phyloP scores from a whole-genome alignment of 53 echinoderm and acorn worm species.

The Mesocentrotus franciscanus region DNA sequence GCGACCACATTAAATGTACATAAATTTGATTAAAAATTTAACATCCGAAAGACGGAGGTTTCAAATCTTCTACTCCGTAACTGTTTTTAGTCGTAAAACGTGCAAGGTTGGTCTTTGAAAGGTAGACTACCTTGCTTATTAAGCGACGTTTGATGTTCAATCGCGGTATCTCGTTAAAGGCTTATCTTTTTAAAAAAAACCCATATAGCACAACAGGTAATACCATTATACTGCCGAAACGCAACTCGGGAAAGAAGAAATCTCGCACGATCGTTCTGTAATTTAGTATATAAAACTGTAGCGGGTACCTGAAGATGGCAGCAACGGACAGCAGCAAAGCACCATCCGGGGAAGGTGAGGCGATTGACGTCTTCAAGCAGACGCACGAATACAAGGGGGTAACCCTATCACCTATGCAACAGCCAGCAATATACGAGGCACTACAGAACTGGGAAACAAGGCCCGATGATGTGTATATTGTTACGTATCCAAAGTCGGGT shows the following conservation, averaged over 20 bases:
- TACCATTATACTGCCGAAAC: neutral
- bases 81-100: neutral
- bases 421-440: conserved; percentile 61
- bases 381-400: conserved; percentile 66
- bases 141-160: neutral
- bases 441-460: conserved; percentile 54
- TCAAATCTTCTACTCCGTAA: neutral
- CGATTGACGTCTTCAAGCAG: conserved; percentile 31
- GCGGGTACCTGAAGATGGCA: neutral
- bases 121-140: neutral
- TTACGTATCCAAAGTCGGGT: conserved; percentile 74
- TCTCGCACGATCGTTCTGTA: too few species aligned
- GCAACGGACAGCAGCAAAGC: neutral
- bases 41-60: neutral
- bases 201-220: neutral
- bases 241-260: neutral
- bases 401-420: conserved; percentile 56
- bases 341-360: neutral
- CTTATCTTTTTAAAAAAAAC: neutral
- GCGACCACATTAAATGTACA: too few species aligned
- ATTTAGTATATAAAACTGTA: neutral
- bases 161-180: neutral
- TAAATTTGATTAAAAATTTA: neutral
- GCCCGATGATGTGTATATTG: conserved; percentile 66
- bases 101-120: neutral